Evolutionary conservation across 2,888 invertebrate genomes (phyloP).

Genomic region (Aspidiotus rigidus): DNA sequence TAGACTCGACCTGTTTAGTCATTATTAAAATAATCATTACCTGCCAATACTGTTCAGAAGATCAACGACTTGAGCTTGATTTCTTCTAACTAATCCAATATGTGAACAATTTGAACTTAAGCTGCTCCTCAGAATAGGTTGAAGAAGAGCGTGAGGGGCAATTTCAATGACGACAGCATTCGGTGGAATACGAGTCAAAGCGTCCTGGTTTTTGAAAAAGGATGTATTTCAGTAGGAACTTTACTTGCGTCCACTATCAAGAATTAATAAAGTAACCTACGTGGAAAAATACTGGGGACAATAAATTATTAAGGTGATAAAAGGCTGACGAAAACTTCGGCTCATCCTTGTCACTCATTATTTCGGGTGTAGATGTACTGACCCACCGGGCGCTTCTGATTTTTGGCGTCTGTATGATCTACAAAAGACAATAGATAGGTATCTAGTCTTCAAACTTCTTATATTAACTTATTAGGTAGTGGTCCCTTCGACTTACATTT

Average conservation of each 20-base stretch:
- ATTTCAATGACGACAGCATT: conserved; percentile 53
- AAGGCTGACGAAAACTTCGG: conserved; percentile 77
- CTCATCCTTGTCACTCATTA: conserved; percentile 66
- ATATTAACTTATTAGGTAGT: not conserved
- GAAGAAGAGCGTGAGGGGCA: conserved; percentile 54
- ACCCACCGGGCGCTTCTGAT: conserved; percentile 77
- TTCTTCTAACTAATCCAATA: conserved; percentile 40
- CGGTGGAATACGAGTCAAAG: conserved; percentile 49
- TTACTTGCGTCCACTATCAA: not conserved
- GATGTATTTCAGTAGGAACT: no score
- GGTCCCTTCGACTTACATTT: conserved; percentile 41
- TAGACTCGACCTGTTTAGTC: not conserved
- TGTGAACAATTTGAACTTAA: conserved; percentile 47
- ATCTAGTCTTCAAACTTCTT: not conserved
- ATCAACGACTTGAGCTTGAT: conserved; percentile 20
- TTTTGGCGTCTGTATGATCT: conserved; percentile 67
- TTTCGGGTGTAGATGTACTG: conserved; percentile 86
- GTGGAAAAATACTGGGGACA: conserved; percentile 66
- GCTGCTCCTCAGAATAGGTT: conserved; percentile 52
- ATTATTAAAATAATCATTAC: conserved; percentile 10
- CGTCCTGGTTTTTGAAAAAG: conserved; percentile 46
- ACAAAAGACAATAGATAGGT: conserved; percentile 10
- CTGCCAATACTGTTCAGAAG: conserved; percentile 34
- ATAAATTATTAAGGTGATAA: conserved; percentile 91
- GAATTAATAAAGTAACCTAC: conserved; percentile 22